Conservation (phyloP, 2,888 invertebrate genomes). For the Gryllus longicercus region DNA sequence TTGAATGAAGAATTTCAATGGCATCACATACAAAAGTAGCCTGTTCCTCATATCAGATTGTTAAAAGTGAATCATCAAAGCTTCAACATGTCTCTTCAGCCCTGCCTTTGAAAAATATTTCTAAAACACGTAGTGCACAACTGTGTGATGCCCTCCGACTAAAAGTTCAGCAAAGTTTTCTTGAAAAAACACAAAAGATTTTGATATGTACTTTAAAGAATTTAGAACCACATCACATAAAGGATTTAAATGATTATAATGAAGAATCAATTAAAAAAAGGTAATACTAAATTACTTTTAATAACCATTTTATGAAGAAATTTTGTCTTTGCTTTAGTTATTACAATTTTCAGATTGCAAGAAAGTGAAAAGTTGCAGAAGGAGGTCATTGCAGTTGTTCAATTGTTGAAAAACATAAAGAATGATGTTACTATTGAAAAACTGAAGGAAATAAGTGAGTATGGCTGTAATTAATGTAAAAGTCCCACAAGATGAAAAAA, state of each 20-base stretch:
- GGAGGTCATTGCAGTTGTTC: not conserved
- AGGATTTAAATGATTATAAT: not conserved
- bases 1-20: too few species aligned
- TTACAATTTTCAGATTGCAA: not conserved
- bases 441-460: slow-evolving; percentile 24
- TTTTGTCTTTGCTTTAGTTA: not conserved
- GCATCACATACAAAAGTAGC: too few species aligned
- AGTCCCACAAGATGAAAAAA: not conserved
- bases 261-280: slow-evolving; percentile 18
- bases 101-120: too few species aligned
- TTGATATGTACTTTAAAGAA: slow-evolving; percentile 18
- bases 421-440: slow-evolving; percentile 21
- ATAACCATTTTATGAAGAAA: not conserved
- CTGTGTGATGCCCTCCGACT: slow-evolving; percentile 19
- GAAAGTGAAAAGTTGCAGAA: not conserved
- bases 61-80: too few species aligned
- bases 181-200: slow-evolving; percentile 19
- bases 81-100: too few species aligned
- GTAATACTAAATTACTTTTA: slow-evolving; percentile 3
- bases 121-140: too few species aligned
- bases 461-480: not conserved
- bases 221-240: slow-evolving; percentile 19
- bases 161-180: slow-evolving; percentile 21
- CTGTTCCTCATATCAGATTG: too few species aligned
- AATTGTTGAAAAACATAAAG: slow-evolving; percentile 18